Conservation (phyloP, 2,797 vertebrate species). For the Pterois miles region DNA sequence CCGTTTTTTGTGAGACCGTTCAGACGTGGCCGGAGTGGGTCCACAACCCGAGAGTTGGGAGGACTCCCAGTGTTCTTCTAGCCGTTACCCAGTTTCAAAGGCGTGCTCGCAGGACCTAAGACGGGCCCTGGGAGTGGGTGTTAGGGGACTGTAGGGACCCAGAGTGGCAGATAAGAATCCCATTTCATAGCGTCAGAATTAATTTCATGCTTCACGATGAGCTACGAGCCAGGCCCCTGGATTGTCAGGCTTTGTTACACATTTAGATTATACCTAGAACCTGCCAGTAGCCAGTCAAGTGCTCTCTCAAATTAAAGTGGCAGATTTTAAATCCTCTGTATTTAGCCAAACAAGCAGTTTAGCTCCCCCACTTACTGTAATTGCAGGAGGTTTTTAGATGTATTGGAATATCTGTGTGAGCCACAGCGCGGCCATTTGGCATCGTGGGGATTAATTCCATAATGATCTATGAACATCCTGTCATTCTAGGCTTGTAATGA, state of each 20-base stretch:
- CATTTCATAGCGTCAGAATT: slow-evolving; percentile 81
- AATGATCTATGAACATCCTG: slow-evolving; percentile 71
- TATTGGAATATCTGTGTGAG: slow-evolving; percentile 74
- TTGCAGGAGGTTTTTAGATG: slow-evolving; percentile 76
- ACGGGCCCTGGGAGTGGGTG: slow-evolving; percentile 54
- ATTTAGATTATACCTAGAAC: slow-evolving; percentile 81
- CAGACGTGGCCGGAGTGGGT: slow-evolving; percentile 68
- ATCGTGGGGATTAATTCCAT: slow-evolving; percentile 76
- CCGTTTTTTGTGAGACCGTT: slow-evolving; percentile 57
- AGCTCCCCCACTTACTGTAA: slow-evolving; percentile 76
- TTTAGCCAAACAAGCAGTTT: slow-evolving; percentile 82
- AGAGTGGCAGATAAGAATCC: slow-evolving; percentile 81
- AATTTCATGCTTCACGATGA: slow-evolving; percentile 79
- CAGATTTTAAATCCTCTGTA: slow-evolving; percentile 79
- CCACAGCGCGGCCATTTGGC: slow-evolving; percentile 70
- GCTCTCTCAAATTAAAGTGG: slow-evolving; percentile 80
- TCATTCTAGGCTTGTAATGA: slow-evolving; percentile 56
- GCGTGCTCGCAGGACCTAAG: slow-evolving; percentile 31
- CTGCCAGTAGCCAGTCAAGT: slow-evolving; percentile 74
- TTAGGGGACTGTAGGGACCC: slow-evolving; percentile 55
- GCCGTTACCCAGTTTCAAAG: slow-evolving; percentile 29
- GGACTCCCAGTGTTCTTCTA: slow-evolving; percentile 37
- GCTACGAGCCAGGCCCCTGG: slow-evolving; percentile 71
- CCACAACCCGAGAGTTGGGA: slow-evolving; percentile 73
- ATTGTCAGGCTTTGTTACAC: slow-evolving; percentile 82